These are phyloP conservation scores for Vidua chalybeata DNA, from an alignment of 2,113 vertebrate genomes.

Conservation along the genomic window DNA sequence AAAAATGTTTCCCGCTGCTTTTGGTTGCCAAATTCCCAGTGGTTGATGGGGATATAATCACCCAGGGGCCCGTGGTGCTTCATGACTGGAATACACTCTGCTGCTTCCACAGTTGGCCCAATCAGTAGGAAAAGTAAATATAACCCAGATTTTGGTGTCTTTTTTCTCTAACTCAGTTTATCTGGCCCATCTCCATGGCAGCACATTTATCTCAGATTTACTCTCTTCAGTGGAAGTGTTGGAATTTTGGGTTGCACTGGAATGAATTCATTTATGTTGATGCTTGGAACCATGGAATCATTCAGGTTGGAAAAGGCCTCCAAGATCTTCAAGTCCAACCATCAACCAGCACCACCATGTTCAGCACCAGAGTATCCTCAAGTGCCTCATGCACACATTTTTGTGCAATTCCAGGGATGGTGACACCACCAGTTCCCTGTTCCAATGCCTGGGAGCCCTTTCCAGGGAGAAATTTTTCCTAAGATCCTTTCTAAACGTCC, in stretches of 20 bases:
- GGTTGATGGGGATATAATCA: not conserved
- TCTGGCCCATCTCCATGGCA: not conserved
- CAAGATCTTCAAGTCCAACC: not conserved
- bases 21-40: not conserved
- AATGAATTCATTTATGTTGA: not conserved
- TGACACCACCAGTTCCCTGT: not conserved
- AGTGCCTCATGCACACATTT: not conserved
- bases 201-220: not conserved
- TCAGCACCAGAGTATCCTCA: not conserved
- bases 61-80: not conserved
- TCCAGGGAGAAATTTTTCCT: not conserved
- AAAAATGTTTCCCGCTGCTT: not conserved
- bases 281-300: not conserved
- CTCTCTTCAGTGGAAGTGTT: not conserved
- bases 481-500: accelerated
- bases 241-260: not conserved
- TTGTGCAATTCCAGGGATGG: not conserved
- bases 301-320: not conserved
- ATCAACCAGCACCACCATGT: not conserved
- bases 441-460: not conserved
- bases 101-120: not conserved
- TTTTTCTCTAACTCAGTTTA: not conserved
- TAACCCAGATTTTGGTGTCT: not conserved
- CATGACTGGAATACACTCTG: not conserved
- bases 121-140: not conserved